Percentiles rank a stretch among this genome's conserved stretches.
phyloP scores from a whole-genome alignment of 2,113 vertebrate genomes.

The Suricata suricatta region DNA sequence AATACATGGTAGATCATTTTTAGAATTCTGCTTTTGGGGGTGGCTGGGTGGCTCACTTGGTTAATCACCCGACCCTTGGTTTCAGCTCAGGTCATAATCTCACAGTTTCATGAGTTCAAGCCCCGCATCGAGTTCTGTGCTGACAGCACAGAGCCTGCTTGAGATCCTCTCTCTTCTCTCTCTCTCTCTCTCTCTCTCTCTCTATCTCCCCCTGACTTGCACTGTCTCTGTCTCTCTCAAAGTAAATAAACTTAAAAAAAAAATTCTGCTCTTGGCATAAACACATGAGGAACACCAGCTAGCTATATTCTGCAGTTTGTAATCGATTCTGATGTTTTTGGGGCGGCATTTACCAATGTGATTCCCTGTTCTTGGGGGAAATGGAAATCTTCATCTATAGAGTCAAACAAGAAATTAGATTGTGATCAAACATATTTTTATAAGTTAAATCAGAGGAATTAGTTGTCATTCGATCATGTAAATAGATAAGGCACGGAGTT shows the following conservation, averaged over 20 bases:
- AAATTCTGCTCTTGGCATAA: neutral
- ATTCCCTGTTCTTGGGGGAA: neutral
- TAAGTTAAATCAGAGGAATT: neutral
- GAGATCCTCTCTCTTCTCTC: too few species aligned
- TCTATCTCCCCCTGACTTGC: too few species aligned
- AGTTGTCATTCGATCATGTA: too few species aligned
- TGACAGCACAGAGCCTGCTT: too few species aligned
- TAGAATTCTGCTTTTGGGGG: neutral
- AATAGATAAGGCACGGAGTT: neutral
- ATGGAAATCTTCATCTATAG: neutral
- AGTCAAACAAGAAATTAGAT: neutral
- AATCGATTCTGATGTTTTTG: neutral
- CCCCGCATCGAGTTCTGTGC: too few species aligned
- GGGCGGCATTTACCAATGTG: neutral
- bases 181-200: too few species aligned
- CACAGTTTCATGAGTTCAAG: too few species aligned
- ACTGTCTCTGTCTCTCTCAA: too few species aligned
- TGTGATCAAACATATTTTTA: neutral
- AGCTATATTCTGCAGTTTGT: neutral
- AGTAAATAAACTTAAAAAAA: too few species aligned
- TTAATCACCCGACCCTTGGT: too few species aligned
- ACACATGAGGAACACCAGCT: neutral
- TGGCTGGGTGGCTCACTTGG: too few species aligned
- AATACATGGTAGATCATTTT: neutral
- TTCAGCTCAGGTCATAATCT: too few species aligned